These are phyloP conservation scores for Rhinopithecus roxellana DNA, from an alignment of 2,113 vertebrate species.

Conservation along the genomic window DNA sequence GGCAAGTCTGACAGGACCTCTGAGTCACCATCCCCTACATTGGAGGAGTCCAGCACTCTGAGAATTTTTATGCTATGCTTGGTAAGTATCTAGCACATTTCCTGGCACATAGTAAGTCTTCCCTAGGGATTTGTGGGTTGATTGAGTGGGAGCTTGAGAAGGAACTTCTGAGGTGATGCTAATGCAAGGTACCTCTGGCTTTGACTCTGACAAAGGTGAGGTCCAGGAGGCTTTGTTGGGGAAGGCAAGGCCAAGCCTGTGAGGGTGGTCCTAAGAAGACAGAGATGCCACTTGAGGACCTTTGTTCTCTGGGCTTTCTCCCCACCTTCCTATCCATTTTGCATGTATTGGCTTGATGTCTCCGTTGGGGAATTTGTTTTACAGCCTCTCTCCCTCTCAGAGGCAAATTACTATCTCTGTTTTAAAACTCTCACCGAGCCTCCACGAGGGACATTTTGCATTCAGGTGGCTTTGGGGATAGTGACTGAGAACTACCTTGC, in stretches of 20 bases:
- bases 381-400: not conserved
- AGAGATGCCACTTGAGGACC: not conserved
- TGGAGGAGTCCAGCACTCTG: not conserved
- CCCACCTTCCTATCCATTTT: not conserved
- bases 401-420: not conserved
- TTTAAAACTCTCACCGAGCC: not conserved
- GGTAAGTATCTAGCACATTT: not conserved
- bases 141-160: not conserved
- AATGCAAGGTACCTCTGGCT: not conserved
- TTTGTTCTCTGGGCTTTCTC: not conserved
- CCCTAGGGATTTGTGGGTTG: not conserved
- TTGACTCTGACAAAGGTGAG: not conserved
- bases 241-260: not conserved
- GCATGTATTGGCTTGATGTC: not conserved
- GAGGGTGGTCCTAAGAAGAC: not conserved
- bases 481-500: not conserved
- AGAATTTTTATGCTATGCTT: not conserved
- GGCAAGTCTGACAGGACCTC: not conserved
- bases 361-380: not conserved
- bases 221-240: not conserved
- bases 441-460: not conserved
- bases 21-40: not conserved
- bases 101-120: not conserved
- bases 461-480: not conserved
- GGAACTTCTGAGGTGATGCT: not conserved